A percentile compares a stretch with the other conserved stretches of the same genome.
phyloP scores from a whole-genome alignment of 1,140 invertebrate species.

The Nylanderia fulva region DNA sequence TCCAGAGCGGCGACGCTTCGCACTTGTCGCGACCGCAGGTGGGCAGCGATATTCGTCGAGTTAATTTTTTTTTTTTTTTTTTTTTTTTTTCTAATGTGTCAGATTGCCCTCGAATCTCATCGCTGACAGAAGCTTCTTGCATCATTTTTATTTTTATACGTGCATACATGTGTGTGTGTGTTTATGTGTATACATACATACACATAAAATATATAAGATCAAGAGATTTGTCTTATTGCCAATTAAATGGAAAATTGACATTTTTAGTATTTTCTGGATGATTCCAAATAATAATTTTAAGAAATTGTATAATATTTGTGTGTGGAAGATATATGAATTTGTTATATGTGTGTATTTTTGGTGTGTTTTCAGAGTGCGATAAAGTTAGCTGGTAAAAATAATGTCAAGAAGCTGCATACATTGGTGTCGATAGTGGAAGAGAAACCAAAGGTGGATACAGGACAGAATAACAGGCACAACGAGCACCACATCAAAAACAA shows the following conservation, averaged over 20 bases:
- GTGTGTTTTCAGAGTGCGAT: slow-evolving; percentile 87
- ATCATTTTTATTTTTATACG: not conserved
- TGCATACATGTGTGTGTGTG: too few relatives aligned
- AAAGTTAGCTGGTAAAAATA: slow-evolving; percentile 87
- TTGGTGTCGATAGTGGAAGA: slow-evolving; percentile 86
- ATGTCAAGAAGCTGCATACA: slow-evolving; percentile 86
- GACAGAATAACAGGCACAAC: slow-evolving; percentile 86
- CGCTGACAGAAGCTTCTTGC: not conserved
- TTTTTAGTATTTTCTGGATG: not conserved
- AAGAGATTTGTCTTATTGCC: not conserved
- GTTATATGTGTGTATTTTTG: slow-evolving; percentile 30
- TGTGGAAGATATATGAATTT: not conserved
- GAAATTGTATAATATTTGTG: too few relatives aligned
- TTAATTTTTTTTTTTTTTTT: too few relatives aligned
- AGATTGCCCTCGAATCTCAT: not conserved
- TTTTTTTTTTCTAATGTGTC: not conserved
- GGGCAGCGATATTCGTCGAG: not conserved
- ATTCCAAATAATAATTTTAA: too few relatives aligned
- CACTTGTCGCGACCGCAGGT: slow-evolving; percentile 35
- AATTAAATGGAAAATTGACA: not conserved
- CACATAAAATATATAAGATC: too few relatives aligned
- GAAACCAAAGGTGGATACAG: slow-evolving; percentile 87
- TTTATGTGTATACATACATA: too few relatives aligned
- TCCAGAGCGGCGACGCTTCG: slow-evolving; percentile 36
- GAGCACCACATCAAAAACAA: slow-evolving; percentile 86